Evolutionary conservation across 35 echinoderm and acorn worm species (phyloP), one percentile per base, ranked within the genome.

Genomic region (Lytechinus pictus): DNA sequence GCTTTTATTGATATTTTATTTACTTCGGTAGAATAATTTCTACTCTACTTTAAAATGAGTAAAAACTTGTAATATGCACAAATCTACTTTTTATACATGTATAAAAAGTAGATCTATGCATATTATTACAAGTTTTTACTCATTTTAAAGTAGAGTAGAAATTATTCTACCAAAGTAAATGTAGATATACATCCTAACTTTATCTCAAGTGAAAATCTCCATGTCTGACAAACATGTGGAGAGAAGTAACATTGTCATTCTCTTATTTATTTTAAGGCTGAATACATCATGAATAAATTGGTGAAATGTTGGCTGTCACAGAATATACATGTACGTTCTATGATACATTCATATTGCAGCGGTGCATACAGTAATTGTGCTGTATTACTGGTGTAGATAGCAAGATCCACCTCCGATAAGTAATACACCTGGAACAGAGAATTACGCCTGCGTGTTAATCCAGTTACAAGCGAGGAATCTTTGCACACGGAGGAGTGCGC

Each of bases 401-500:
- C 88, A 13, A 90, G 88, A 90, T 90, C 28, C n/a, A 90, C 88
- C 29, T 54, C 29, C 52, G 88, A 90, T 90, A 90, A 90, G 29
- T 90, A 90, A 90, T 90, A 90, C 88, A 90, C 88, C 88, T 90
- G 88, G 88, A 28, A 51, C 16, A 12, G 11, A 0, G 88, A 90
- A 90, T 90, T 90, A 90, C 11, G 52, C 29, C 29, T 44, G 27
- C 52, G 28, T 90, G 88, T 90, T 90, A 90, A 90, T 90, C 88
- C 88, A 90, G 88, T 90, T 90, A 90, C 88, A 12, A 90, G 88
- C 88, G 19, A 90, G 29, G 16, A 33, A 90, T 28, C 52, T 44
- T 54, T 52, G 29, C 88, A n/a, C 66, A 52, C 8, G 88, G 88
- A 90, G 88, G 52, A 44, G 88, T 7, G 16, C 66, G 66, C 66